Evolutionary conservation across 2,888 invertebrate species (phyloP).

Genomic region (Nemoura dubitans): DNA sequence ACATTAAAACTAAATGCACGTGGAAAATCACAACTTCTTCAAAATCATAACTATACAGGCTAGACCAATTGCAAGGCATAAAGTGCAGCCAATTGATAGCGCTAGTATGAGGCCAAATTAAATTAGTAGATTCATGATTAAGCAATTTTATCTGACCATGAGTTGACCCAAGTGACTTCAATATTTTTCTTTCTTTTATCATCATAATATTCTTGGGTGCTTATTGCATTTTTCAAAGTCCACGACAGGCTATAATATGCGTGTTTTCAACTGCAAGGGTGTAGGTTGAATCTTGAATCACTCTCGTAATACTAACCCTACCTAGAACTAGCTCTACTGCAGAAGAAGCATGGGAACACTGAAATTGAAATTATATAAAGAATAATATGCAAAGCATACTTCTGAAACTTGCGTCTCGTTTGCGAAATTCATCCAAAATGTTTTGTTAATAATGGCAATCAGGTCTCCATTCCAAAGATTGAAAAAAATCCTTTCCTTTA

Average conservation of each 20-base stretch:
- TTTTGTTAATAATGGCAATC: slow-evolving; percentile 5
- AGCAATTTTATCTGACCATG: not conserved
- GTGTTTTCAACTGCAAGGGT: not conserved
- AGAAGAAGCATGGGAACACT: not conserved
- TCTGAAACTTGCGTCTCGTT: not conserved
- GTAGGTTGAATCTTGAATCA: not conserved
- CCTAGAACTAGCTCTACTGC: not conserved
- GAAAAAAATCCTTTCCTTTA: not conserved
- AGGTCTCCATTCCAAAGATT: not conserved
- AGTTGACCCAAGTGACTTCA: not conserved
- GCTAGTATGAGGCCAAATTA: no score
- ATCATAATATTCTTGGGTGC: not conserved
- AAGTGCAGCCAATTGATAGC: no score
- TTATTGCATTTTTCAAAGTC: slow-evolving; percentile 7
- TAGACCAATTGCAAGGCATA: no score
- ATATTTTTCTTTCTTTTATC: not conserved
- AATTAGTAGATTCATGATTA: not conserved
- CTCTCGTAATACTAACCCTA: not conserved
- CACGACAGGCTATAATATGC: not conserved
- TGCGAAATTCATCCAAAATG: not conserved
- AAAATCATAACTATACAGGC: no score
- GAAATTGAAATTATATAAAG: not conserved
- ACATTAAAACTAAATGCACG: not conserved
- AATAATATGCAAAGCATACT: not conserved
- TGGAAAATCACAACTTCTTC: no score